Conservation (phyloP, 2,797 vertebrate species). For the Onychomys leucogaster region DNA sequence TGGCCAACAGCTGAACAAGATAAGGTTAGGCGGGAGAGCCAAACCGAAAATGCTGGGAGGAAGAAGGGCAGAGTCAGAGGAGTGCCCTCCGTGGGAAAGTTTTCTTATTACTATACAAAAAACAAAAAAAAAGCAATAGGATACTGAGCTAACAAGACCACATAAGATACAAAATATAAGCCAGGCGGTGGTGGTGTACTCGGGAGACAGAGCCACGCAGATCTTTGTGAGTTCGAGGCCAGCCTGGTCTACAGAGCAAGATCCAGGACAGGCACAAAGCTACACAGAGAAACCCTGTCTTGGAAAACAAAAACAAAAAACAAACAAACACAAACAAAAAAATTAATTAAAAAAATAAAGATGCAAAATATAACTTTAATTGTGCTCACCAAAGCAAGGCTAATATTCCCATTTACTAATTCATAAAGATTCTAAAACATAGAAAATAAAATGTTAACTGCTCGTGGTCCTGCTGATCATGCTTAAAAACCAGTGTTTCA, state of each 20-base stretch:
- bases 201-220: too few species aligned
- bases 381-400: neutral
- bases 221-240: too few species aligned
- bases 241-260: too few species aligned
- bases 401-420: neutral
- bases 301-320: too few species aligned
- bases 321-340: too few species aligned
- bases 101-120: neutral
- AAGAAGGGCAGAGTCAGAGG: neutral
- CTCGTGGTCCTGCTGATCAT: neutral
- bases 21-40: neutral
- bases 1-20: neutral
- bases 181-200: too few species aligned
- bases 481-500: neutral
- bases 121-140: neutral
- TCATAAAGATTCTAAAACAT: neutral
- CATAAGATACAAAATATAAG: neutral
- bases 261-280: too few species aligned
- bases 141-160: neutral
- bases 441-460: neutral
- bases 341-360: too few species aligned
- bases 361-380: neutral
- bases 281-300: too few species aligned
- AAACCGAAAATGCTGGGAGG: neutral
- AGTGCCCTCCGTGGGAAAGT: neutral